These are phyloP conservation scores for Eupsilia transversa DNA, from an alignment of 2,888 invertebrate species.

Conservation along the genomic window DNA sequence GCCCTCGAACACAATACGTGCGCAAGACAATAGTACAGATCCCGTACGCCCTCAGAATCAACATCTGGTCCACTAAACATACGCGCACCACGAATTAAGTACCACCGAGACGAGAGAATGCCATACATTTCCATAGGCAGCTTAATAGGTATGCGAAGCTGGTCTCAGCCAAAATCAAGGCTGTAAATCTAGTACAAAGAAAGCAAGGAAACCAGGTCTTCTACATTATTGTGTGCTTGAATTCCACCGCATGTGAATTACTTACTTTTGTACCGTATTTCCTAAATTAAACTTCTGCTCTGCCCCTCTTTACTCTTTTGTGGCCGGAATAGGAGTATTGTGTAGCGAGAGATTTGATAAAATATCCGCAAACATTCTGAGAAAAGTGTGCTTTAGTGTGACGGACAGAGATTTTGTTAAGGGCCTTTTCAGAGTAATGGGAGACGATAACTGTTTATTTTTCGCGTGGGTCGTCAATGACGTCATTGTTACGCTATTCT, in stretches of 20 bases:
- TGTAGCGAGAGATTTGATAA: conserved; percentile 56
- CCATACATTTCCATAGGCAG: conserved; percentile 26
- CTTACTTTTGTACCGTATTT: conserved; percentile 45
- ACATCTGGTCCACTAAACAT: conserved; percentile 40
- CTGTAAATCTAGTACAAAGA: conserved; percentile 58
- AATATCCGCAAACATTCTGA: conserved; percentile 52
- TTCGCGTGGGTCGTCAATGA: conserved; percentile 66
- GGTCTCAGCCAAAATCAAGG: conserved; percentile 41
- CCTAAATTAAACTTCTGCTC: conserved; percentile 61
- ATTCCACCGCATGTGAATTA: conserved; percentile 50
- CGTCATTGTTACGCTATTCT: conserved; percentile 68
- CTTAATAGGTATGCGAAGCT: conserved; percentile 7
- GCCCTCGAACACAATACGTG: conserved; percentile 67
- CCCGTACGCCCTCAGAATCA: conserved; percentile 50
- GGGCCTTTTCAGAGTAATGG: conserved; percentile 61
- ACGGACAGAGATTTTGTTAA: conserved; percentile 53
- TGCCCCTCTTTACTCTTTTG: conserved; percentile 53
- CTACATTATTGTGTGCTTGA: conserved; percentile 42
- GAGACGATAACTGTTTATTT: conserved; percentile 66
- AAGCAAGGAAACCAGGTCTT: conserved; percentile 49
- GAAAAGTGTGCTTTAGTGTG: conserved; percentile 32
- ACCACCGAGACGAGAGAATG: neutral
- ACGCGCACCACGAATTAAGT: conserved; percentile 10
- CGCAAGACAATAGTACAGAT: conserved; percentile 64
- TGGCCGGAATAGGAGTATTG: conserved; percentile 51